Evolutionary conservation across 1,140 invertebrate genomes (phyloP), one percentile per base, ranked within the genome.

Genomic region (Aethina tumida): DNA sequence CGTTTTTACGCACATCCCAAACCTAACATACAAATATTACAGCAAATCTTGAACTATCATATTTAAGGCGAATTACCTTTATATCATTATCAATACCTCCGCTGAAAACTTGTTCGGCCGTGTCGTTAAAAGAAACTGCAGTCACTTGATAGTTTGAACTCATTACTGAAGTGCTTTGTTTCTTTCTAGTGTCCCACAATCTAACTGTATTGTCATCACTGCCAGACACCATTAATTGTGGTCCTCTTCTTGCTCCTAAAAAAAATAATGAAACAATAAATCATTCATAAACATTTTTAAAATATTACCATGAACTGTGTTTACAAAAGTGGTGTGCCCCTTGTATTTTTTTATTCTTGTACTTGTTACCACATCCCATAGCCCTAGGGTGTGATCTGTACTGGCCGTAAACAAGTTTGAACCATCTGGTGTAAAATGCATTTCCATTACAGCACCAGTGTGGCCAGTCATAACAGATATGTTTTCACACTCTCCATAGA

Each of bases 401-500:
- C 90, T 87, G 35, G 87, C 85, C 5, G 90, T 89, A 57, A 89
- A 91, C n/a, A 98, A 65, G 39, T 80, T 75, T 12, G 79, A 77
- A 15, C 93, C 92, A 67, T 97, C 95, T 0, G 89, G 81, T n/a
- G 83, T 91, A 58, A 97, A 98, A 50, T 93, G 85, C 0, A 98
- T 63, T 64, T 99, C 94, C 75, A 95, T 86, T 4, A 99, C 74
- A 7, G 94, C 91, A n/a, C 96, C 96, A 10, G 82, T 89, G 62
- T 99, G 97, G 0, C 93, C 93, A 31, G 79, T 76, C 71, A 99
- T 75, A 5, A 84, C 76, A 47, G 86, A 87, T 45, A 96, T 80
- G 64, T 98, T 99, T 55, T 99, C 93, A 70, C 95, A 99, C 58
- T 99, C 93, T 3, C 90, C 95, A 64, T 94, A 96, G 2, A 94